Conservation (phyloP, 1,140 invertebrate species). For the Aradophagus sp. region DNA sequence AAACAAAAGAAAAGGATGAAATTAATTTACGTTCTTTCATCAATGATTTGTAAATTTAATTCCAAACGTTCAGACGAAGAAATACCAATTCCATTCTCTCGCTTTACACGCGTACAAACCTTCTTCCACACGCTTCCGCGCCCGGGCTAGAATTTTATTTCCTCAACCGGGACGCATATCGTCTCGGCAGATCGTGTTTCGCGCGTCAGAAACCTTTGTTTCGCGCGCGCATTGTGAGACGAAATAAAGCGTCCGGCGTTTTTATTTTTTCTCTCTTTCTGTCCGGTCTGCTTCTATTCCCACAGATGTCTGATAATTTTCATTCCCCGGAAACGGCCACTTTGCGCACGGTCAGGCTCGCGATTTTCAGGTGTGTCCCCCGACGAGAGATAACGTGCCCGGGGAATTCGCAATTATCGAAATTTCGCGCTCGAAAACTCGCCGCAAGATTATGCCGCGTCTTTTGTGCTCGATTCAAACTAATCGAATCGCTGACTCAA, state of each 20-base stretch:
- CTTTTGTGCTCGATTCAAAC: conserved; percentile 42
- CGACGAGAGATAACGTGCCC: conserved; percentile 42
- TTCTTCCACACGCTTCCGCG: no score
- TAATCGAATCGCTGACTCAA: conserved; percentile 43
- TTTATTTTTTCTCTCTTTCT: conserved; percentile 10
- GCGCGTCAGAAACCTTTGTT: conserved; percentile 14
- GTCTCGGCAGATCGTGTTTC: no score
- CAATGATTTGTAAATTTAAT: no score
- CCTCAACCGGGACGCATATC: no score
- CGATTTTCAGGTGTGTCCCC: conserved; percentile 27
- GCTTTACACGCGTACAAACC: no score
- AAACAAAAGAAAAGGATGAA: no score
- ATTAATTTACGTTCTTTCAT: no score
- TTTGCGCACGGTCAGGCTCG: conserved; percentile 29
- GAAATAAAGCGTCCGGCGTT: conserved; percentile 25
- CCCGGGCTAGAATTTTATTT: no score
- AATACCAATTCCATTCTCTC: no score
- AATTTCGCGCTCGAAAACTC: conserved; percentile 58
- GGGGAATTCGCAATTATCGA: no score
- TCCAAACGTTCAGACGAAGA: no score
- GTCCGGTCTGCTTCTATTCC: neutral
- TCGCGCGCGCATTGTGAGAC: conserved; percentile 11
- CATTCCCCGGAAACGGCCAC: neutral
- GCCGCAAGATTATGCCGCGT: conserved; percentile 26
- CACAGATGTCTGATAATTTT: conserved; percentile 7